Evolutionary conservation across 2,888 invertebrate genomes (phyloP).

Genomic region (Caenorhabditis panamensis): DNA sequence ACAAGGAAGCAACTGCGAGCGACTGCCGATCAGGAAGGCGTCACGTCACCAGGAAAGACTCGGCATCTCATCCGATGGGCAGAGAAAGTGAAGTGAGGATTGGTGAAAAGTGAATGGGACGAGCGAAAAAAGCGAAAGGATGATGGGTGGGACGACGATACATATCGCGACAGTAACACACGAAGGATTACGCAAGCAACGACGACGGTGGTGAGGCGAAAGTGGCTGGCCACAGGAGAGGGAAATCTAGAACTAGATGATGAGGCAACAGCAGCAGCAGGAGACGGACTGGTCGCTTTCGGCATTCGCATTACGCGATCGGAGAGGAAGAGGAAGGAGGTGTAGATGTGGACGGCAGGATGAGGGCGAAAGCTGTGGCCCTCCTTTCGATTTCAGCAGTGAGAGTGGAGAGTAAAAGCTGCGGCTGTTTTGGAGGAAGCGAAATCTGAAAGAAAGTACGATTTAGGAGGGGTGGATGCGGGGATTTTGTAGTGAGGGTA

Average conservation of each 20-base stretch:
- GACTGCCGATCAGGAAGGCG: constrained; percentile 47
- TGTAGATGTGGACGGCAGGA: constrained; percentile 44
- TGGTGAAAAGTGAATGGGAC: constrained; percentile 54
- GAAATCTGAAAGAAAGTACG: constrained; percentile 48
- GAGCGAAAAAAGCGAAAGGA: constrained; percentile 54
- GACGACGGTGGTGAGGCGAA: constrained; percentile 52
- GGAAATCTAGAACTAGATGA: constrained; percentile 53
- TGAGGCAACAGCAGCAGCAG: constrained; percentile 40
- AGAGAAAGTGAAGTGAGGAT: constrained; percentile 59
- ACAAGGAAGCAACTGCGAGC: too few relatives aligned
- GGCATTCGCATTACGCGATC: constrained; percentile 50
- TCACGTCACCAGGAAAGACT: constrained; percentile 53
- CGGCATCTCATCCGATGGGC: constrained; percentile 55
- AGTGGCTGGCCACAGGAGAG: constrained; percentile 56
- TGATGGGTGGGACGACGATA: constrained; percentile 58
- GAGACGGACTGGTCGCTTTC: constrained; percentile 42
- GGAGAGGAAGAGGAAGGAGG: constrained; percentile 30
- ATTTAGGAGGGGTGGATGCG: constrained; percentile 3
- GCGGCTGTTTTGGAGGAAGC: constrained; percentile 33
- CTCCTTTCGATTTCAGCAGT: constrained; percentile 52
- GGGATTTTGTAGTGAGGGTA: constrained; percentile 11
- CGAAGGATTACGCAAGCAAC: constrained; percentile 57
- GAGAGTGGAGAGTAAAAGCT: constrained; percentile 46
- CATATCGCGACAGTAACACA: constrained; percentile 56
- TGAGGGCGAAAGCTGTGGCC: constrained; percentile 46